A percentile compares a stretch with the other conserved stretches of the same genome.
Conservation (phyloP, 2,113 vertebrate genomes). For the Sturnus vulgaris region DNA sequence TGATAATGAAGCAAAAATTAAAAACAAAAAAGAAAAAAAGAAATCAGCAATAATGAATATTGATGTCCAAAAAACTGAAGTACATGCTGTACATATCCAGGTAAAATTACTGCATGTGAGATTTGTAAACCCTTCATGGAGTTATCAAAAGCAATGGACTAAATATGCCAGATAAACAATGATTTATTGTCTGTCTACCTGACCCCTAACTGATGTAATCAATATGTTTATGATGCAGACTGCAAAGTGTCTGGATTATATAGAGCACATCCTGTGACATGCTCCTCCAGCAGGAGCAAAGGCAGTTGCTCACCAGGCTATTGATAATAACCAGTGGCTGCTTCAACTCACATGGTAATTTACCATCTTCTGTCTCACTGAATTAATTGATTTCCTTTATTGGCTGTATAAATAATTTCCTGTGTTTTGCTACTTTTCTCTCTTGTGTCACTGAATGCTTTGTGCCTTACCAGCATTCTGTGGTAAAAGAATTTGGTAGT, state of each 20-base stretch:
- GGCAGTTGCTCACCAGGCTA: background rate
- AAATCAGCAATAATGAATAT: background rate
- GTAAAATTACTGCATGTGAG: background rate
- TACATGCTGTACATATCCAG: background rate
- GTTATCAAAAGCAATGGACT: background rate
- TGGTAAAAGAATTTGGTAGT: background rate
- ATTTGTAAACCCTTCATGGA: background rate
- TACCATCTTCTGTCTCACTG: background rate
- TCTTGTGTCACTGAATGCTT: background rate
- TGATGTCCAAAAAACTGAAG: background rate
- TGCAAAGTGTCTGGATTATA: background rate
- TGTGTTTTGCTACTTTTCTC: background rate
- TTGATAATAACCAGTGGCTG: background rate
- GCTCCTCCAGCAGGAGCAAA: background rate
- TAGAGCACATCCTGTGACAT: background rate
- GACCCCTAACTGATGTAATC: background rate
- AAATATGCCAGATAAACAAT: background rate
- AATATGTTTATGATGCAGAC: background rate
- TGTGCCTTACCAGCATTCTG: background rate
- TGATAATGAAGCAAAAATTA: background rate
- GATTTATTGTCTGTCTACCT: background rate
- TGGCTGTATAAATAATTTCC: background rate
- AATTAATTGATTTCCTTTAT: slow-evolving; percentile 41
- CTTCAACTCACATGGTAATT: background rate
- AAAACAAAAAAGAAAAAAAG: background rate